Evolutionary conservation across 2,888 invertebrate genomes (phyloP).

Genomic region (Cheilosia vernalis): DNA sequence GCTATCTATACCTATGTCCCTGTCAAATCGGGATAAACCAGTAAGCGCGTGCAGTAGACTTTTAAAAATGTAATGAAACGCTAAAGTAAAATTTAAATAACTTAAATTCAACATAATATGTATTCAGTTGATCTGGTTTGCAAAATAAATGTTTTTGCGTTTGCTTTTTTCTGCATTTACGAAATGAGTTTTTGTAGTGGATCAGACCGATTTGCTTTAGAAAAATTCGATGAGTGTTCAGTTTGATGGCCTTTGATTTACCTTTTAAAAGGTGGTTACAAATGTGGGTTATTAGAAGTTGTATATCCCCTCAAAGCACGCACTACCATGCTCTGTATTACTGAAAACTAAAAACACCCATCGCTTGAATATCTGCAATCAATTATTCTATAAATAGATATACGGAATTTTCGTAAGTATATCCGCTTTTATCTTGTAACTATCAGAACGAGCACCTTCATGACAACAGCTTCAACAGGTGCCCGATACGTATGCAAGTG

Average conservation of each 20-base stretch:
- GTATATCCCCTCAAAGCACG: too few relatives aligned
- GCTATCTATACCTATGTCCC: constrained; percentile 89
- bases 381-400: too few relatives aligned
- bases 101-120: constrained; percentile 12
- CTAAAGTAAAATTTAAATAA: constrained; percentile 16
- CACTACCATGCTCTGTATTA: too few relatives aligned
- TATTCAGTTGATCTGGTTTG: constrained; percentile 49
- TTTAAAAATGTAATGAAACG: background rate
- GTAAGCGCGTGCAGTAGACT: background rate
- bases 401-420: too few relatives aligned
- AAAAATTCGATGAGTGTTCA: too few relatives aligned
- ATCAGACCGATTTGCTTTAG: background rate
- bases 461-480: too few relatives aligned
- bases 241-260: background rate
- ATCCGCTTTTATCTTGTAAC: too few relatives aligned
- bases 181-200: constrained; percentile 5
- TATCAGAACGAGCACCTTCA: too few relatives aligned
- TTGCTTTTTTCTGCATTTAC: constrained; percentile 66
- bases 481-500: too few relatives aligned
- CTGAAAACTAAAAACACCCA: too few relatives aligned
- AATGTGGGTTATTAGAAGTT: too few relatives aligned
- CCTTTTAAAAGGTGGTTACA: background rate
- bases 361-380: too few relatives aligned
- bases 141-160: constrained; percentile 62
- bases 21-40: constrained; percentile 78